phyloP scores from a whole-genome alignment of 1,140 invertebrate species.

The Physella acuta region DNA sequence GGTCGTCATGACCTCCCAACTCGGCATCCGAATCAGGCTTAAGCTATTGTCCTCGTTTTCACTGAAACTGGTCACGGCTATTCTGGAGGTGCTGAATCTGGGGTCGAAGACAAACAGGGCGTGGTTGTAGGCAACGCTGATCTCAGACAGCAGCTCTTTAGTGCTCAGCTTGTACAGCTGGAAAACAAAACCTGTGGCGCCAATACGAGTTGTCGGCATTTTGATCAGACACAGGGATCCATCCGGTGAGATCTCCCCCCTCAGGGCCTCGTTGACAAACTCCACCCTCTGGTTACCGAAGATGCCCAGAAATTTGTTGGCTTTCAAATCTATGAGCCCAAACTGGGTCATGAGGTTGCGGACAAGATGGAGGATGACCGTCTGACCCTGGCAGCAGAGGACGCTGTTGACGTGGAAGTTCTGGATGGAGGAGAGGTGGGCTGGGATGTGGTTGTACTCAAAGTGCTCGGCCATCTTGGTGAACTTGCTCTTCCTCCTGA shows the following conservation, averaged over 20 bases:
- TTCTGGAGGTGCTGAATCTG: conserved; percentile 49
- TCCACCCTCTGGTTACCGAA: conserved; percentile 56
- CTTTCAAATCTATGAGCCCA: conserved; percentile 53
- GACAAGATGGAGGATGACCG: conserved; percentile 55
- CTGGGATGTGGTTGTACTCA: conserved; percentile 60
- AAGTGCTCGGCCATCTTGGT: conserved; percentile 61
- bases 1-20: conserved; percentile 48
- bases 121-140: conserved; percentile 43
- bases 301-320: conserved; percentile 57
- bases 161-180: conserved; percentile 52
- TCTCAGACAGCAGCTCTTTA: conserved; percentile 45
- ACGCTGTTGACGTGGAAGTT: conserved; percentile 60
- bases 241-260: conserved; percentile 58
- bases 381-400: conserved; percentile 53
- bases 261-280: conserved; percentile 55
- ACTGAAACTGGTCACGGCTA: conserved; percentile 56
- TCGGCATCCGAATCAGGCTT: conserved; percentile 45
- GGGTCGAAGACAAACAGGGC: conserved; percentile 58
- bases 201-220: conserved; percentile 41
- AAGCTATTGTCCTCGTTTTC: conserved; percentile 51
- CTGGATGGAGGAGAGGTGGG: conserved; percentile 58
- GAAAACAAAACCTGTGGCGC: conserved; percentile 44
- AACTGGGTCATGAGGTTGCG: conserved; percentile 58
- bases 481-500: conserved; percentile 54
- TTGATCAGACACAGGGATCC: conserved; percentile 54